Base-by-base conservation (phyloP, 37 sponge, comb jelly and placozoan species). In the Crambe crambe region DNA sequence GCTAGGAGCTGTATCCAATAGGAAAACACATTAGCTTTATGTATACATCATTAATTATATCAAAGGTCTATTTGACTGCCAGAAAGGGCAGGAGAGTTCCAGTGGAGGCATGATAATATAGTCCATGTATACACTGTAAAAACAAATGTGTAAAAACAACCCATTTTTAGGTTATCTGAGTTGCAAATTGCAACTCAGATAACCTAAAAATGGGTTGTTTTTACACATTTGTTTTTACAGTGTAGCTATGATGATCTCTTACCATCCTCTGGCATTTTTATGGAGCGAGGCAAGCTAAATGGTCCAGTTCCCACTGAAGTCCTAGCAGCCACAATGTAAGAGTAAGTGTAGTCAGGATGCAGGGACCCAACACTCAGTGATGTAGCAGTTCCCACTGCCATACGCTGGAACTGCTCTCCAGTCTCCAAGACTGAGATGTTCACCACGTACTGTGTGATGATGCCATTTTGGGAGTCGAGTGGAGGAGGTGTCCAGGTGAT, bases 201-300 rank as follows among this genome's bases (percentile, higher is more conserved):
- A n/a, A n/a, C n/a, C n/a, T n/a, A n/a, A n/a, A n/a, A n/a, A n/a
- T n/a, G n/a, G n/a, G n/a, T n/a, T n/a, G n/a, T n/a, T n/a, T n/a
- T n/a, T n/a, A n/a, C n/a, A n/a, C n/a, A n/a, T n/a, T n/a, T n/a
- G n/a, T n/a, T n/a, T n/a, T n/a, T n/a, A n/a, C n/a, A n/a, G n/a
- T n/a, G n/a, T n/a, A n/a, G n/a, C n/a, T n/a, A n/a, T n/a, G 15
- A 47, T 47, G 35, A 35, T 47, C 12, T 31, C 69, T 35, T 37
- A 84, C 85, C 85, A 76, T 76, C 85, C 69, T 84, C 85, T 37
- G 58, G 69, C n/a, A 73, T 84, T 4, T 25, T n/a, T 0, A 84
- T 20, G 15, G 72, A 57, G n/a, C 20, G 25, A 21, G 39, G 1
- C 36, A n/a, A 20, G 21, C 72, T 76, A 68, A 60, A 77, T 27